A percentile compares a stretch with the other conserved stretches of the same genome.
Conservation (phyloP, 37 sponge, comb jelly and placozoan genomes). For the Eunapius fragilis region DNA sequence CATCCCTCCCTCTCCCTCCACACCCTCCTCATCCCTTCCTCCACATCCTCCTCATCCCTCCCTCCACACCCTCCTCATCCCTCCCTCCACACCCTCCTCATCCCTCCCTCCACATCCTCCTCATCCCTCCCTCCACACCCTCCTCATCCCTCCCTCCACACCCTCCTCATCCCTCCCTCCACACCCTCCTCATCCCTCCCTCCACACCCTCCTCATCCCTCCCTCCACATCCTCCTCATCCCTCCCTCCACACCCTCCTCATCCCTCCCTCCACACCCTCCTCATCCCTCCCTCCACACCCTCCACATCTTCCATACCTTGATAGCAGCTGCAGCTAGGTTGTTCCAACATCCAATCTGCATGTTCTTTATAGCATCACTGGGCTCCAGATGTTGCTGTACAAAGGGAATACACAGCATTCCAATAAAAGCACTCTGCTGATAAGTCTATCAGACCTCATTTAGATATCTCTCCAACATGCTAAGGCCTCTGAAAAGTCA, state of each 20-base stretch:
- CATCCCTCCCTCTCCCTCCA: too few relatives aligned
- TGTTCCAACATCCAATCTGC: constrained; percentile 68
- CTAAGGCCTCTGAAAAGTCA: constrained; percentile 25
- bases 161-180: neutral
- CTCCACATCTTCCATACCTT: constrained; percentile 51
- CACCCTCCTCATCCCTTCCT: too few relatives aligned
- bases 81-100: neutral
- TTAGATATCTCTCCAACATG: constrained; percentile 38
- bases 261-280: neutral
- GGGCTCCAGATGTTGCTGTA: neutral
- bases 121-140: neutral
- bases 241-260: neutral
- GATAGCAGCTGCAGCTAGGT: constrained; percentile 75
- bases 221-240: neutral
- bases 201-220: neutral
- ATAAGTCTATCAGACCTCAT: neutral
- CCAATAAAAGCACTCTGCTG: too few relatives aligned
- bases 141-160: neutral
- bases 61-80: neutral
- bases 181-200: neutral
- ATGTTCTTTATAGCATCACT: constrained; percentile 27
- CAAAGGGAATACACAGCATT: neutral
- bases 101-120: too few relatives aligned
- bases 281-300: neutral
- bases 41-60: neutral